phyloP scores from a whole-genome alignment of 2,113 vertebrate species.

The Nyctibius bracteatus region DNA sequence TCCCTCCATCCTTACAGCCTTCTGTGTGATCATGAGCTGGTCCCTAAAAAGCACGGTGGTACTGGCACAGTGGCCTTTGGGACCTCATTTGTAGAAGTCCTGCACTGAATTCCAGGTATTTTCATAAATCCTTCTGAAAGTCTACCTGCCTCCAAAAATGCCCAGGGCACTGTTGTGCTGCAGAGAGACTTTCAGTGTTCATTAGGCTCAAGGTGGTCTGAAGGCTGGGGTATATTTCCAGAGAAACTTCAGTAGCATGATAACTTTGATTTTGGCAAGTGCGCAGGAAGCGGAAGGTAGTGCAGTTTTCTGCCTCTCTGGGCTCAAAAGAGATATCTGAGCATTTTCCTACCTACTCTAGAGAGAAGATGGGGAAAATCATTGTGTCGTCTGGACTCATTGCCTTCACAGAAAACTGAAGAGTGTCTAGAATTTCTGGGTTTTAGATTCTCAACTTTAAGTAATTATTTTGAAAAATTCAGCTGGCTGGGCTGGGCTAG shows the following conservation, averaged over 20 bases:
- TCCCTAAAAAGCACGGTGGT: neutral
- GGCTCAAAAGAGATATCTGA: neutral
- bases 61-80: fast-evolving
- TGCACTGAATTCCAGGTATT: neutral
- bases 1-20: neutral
- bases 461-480: neutral
- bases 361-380: neutral
- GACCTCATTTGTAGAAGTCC: neutral
- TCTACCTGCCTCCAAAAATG: neutral
- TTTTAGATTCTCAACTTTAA: neutral
- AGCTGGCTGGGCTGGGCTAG: neutral
- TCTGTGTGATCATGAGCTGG: neutral
- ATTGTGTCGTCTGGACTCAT: neutral
- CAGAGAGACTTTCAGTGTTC: neutral
- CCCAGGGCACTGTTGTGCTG: neutral
- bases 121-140: neutral
- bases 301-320: neutral
- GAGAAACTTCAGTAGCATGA: neutral
- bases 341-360: neutral
- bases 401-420: neutral
- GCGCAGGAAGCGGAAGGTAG: fast-evolving
- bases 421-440: neutral
- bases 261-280: neutral
- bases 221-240: neutral
- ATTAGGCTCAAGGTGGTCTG: neutral